phyloP scores from a whole-genome alignment of 2,797 vertebrate genomes.

The Bovichtus diacanthus region DNA sequence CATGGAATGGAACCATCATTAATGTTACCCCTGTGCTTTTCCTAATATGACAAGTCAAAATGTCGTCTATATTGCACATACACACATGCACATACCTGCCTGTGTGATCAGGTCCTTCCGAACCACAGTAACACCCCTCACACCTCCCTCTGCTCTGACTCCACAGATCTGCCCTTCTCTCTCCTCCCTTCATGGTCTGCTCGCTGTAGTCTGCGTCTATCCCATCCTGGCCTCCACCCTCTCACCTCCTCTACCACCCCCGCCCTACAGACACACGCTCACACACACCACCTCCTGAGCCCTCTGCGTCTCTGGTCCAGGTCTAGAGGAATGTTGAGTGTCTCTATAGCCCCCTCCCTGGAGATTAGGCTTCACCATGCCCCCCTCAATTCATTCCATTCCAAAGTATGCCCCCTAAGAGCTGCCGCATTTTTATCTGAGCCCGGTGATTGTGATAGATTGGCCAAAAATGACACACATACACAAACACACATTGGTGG shows the following conservation, averaged over 20 bases:
- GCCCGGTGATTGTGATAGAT: slow-evolving; percentile 84
- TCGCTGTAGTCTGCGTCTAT: slow-evolving; percentile 8
- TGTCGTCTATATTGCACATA: not conserved
- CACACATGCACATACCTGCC: not conserved
- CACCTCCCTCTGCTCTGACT: slow-evolving; percentile 16
- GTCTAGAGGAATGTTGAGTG: slow-evolving; percentile 83
- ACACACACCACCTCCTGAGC: slow-evolving; percentile 21
- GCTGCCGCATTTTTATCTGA: slow-evolving; percentile 84
- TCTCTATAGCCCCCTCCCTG: slow-evolving; percentile 73
- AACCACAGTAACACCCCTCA: slow-evolving; percentile 1
- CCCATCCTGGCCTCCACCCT: slow-evolving; percentile 24
- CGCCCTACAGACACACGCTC: not conserved
- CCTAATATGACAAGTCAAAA: slow-evolving; percentile 4
- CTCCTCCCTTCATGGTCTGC: slow-evolving; percentile 22
- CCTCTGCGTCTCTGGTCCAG: slow-evolving; percentile 59
- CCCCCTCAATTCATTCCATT: slow-evolving; percentile 76
- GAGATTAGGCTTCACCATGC: slow-evolving; percentile 76
- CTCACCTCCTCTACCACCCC: slow-evolving; percentile 3
- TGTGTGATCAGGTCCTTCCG: not conserved
- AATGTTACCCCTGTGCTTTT: not conserved
- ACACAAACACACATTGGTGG: slow-evolving; percentile 63
- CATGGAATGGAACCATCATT: slow-evolving; percentile 14
- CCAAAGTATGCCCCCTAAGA: slow-evolving; percentile 80
- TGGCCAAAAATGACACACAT: slow-evolving; percentile 77
- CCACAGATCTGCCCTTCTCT: slow-evolving; percentile 9